Conservation (phyloP, 2,888 invertebrate species). For the Phortica okadai region DNA sequence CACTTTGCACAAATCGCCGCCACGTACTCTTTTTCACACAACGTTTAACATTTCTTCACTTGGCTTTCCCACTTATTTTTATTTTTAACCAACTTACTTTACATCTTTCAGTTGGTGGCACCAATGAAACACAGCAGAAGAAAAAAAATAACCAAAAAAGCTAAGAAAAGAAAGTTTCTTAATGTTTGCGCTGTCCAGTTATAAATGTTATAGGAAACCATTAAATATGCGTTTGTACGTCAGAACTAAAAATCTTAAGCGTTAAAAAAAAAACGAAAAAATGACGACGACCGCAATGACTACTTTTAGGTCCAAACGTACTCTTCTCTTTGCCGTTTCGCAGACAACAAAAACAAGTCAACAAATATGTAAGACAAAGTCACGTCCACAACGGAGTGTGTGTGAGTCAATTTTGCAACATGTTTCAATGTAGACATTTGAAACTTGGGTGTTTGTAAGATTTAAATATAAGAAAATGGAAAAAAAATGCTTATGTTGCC, state of each 20-base stretch:
- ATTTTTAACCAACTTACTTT: neutral
- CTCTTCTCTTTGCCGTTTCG: neutral
- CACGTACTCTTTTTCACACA: slow-evolving; percentile 40
- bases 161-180: slow-evolving; percentile 28
- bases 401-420: neutral
- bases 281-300: neutral
- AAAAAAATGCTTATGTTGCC: neutral
- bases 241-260: neutral
- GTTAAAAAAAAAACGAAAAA: too few relatives aligned
- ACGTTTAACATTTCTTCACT: neutral
- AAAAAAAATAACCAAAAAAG: slow-evolving; percentile 12
- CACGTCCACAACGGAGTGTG: neutral
- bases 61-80: neutral
- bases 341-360: neutral
- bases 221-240: neutral
- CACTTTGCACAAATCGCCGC: slow-evolving; percentile 29
- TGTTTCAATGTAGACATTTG: neutral
- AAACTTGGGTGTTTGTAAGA: neutral
- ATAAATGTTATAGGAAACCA: neutral
- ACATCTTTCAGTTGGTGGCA: neutral
- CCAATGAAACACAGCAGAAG: neutral
- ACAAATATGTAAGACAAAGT: neutral
- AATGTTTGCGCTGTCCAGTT: neutral
- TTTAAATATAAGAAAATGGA: neutral
- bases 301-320: neutral